Evolutionary conservation across 2,888 invertebrate genomes (phyloP).

Genomic region (Cremastinae sp.): DNA sequence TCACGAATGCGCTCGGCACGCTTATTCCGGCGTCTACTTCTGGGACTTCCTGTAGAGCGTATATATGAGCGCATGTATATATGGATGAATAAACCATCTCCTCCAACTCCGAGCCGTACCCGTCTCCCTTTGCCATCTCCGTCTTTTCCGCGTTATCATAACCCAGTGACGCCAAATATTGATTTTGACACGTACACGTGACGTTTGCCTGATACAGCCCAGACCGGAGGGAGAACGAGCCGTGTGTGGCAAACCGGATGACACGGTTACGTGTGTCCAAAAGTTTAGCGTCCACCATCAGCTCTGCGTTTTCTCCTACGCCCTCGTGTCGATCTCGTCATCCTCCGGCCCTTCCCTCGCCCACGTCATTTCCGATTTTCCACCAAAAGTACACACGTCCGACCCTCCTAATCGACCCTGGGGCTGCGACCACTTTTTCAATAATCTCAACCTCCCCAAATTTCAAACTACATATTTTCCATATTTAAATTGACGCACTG

Average conservation of each 20-base stretch:
- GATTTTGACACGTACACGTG: slow-evolving; percentile 79
- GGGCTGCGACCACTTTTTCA: slow-evolving; percentile 5
- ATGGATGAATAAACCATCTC: slow-evolving; percentile 43
- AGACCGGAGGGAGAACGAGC: slow-evolving; percentile 33
- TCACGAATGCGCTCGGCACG: too few relatives aligned
- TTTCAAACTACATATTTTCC: too few relatives aligned
- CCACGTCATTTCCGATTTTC: slow-evolving; percentile 20
- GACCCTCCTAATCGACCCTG: slow-evolving; percentile 42
- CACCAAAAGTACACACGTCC: slow-evolving; percentile 27
- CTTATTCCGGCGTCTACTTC: too few relatives aligned
- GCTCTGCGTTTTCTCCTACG: not conserved
- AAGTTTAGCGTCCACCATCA: slow-evolving; percentile 49
- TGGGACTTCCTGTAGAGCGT: not conserved
- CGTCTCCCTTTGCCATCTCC: slow-evolving; percentile 34
- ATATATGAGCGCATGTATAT: slow-evolving; percentile 44
- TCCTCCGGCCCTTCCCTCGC: slow-evolving; percentile 7
- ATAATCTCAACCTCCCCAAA: too few relatives aligned
- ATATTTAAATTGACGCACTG: too few relatives aligned
- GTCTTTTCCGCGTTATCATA: slow-evolving; percentile 76
- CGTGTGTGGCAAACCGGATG: slow-evolving; percentile 14
- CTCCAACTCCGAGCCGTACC: slow-evolving; percentile 27
- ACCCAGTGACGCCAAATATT: slow-evolving; percentile 80
- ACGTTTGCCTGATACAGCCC: slow-evolving; percentile 69
- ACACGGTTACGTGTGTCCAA: slow-evolving; percentile 55
- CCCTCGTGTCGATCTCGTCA: slow-evolving; percentile 34